A percentile compares a stretch with the other conserved stretches of the same genome.
Evolutionary conservation across 2,113 vertebrate genomes (phyloP).

Genomic region (Laterallus jamaicensis): DNA sequence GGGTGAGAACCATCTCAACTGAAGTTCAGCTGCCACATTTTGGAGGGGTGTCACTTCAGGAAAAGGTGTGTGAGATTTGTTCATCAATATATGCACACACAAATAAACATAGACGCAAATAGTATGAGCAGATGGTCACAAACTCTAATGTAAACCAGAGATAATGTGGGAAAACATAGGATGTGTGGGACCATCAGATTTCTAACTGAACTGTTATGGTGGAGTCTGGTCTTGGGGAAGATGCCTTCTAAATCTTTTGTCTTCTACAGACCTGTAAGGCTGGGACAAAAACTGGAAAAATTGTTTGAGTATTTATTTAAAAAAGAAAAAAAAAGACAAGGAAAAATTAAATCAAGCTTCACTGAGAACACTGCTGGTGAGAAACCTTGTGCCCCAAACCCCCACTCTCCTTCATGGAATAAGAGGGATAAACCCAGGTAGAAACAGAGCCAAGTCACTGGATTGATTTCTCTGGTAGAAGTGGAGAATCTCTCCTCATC

Average conservation of each 20-base stretch:
- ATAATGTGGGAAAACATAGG: neutral
- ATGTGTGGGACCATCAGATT: neutral
- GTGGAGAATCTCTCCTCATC: neutral
- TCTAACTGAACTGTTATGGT: neutral
- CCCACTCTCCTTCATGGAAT: neutral
- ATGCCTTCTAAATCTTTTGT: neutral
- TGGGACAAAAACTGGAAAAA: neutral
- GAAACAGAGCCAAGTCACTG: neutral
- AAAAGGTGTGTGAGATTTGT: neutral
- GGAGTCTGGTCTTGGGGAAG: neutral
- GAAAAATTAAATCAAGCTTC: neutral
- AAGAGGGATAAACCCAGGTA: neutral
- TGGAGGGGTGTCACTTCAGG: neutral
- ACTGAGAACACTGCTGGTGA: neutral
- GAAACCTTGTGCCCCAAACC: neutral
- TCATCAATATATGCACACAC: neutral
- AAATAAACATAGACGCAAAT: neutral
- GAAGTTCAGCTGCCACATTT: neutral
- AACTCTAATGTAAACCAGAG: neutral
- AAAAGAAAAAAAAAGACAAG: neutral
- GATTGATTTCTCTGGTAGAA: neutral
- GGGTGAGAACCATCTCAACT: conserved; percentile 12
- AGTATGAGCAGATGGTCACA: neutral
- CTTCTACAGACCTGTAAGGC: neutral
- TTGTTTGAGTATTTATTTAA: neutral